Evolutionary conservation across 1,140 invertebrate genomes (phyloP).

Genomic region (Metaphire vulgaris): DNA sequence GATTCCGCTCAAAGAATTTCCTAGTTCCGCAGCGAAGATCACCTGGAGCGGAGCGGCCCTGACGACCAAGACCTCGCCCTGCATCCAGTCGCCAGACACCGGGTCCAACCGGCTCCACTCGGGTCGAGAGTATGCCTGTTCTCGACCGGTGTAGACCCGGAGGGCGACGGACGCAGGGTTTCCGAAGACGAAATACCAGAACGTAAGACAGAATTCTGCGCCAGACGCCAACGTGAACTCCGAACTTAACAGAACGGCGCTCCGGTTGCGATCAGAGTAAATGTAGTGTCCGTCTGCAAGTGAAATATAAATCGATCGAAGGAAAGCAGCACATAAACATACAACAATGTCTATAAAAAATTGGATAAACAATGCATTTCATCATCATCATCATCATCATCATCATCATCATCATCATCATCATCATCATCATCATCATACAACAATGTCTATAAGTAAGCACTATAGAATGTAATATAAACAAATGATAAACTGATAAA

Average conservation of each 20-base stretch:
- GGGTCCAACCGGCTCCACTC: constrained; percentile 21
- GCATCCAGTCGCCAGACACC: constrained; percentile 5
- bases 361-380: too few species aligned
- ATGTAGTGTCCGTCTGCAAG: constrained; percentile 25
- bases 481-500: too few species aligned
- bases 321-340: not conserved
- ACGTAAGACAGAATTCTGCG: constrained; percentile 13
- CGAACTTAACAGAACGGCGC: constrained; percentile 22
- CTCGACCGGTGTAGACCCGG: constrained; percentile 17
- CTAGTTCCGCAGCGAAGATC: constrained; percentile 24
- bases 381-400: too few species aligned
- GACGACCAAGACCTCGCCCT: constrained; percentile 11
- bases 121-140: constrained; percentile 26
- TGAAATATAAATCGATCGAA: not conserved
- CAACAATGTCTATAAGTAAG: too few species aligned
- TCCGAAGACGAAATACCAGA: constrained; percentile 27
- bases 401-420: too few species aligned
- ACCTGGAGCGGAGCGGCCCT: constrained; percentile 9
- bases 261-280: constrained; percentile 24
- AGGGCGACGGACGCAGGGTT: constrained; percentile 15
- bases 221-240: constrained; percentile 17
- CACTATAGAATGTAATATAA: too few species aligned
- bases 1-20: constrained; percentile 24
- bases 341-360: too few species aligned
- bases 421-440: too few species aligned